Percentiles rank a stretch among this genome's conserved stretches.
Evolutionary conservation across 2,113 vertebrate species (phyloP).

Genomic region (Seriola aureovittata): DNA sequence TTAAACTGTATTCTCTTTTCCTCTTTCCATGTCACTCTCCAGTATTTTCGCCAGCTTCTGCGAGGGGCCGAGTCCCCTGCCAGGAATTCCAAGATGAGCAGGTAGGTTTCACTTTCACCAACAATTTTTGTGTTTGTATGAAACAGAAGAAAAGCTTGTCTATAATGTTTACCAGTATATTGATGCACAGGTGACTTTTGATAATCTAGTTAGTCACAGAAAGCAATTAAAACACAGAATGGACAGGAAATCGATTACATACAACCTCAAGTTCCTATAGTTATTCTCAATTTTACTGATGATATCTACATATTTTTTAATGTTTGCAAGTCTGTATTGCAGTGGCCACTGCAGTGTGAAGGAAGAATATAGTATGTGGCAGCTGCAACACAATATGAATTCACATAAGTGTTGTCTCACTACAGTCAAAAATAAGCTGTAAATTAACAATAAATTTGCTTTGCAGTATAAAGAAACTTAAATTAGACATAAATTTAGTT

Average conservation of each 20-base stretch:
- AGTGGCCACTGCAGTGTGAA: not conserved
- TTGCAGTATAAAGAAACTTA: not conserved
- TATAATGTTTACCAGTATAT: not conserved
- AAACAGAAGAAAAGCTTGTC: not conserved
- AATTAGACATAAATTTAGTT: not conserved
- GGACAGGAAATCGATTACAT: not conserved
- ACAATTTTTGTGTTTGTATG: not conserved
- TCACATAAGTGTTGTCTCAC: not conserved
- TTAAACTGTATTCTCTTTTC: not conserved
- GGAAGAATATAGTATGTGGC: not conserved
- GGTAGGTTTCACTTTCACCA: constrained; percentile 79
- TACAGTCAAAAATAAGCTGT: not conserved
- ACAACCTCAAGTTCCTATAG: not conserved
- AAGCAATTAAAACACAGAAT: constrained; percentile 5
- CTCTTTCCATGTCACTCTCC: constrained; percentile 50
- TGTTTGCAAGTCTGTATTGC: constrained; percentile 7
- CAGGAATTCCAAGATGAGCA: constrained; percentile 94
- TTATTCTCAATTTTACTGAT: not conserved
- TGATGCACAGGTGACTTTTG: not conserved
- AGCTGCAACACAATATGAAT: constrained; percentile 8
- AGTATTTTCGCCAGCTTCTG: constrained; percentile 97
- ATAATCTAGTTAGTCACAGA: not conserved
- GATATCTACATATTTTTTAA: not conserved
- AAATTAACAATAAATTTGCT: constrained; percentile 1
- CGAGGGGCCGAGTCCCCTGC: constrained; percentile 95